phyloP scores from a whole-genome alignment of 2,113 vertebrate species.

The Scatophagus argus region DNA sequence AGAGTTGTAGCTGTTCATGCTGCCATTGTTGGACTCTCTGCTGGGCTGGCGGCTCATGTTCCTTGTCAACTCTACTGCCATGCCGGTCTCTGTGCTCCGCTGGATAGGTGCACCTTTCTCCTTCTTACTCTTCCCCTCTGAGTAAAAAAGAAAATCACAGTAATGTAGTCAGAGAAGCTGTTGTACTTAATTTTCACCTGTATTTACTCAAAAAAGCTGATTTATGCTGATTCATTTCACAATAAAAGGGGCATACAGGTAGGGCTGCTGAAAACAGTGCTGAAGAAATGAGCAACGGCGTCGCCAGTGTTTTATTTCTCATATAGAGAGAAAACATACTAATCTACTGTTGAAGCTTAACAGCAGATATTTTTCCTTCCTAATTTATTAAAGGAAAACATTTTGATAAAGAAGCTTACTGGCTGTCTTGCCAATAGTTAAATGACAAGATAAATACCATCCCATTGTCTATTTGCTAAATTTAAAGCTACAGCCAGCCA shows the following conservation, averaged over 20 bases:
- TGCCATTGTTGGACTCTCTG: constrained; percentile 97
- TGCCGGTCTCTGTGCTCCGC: constrained; percentile 96
- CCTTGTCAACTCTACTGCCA: constrained; percentile 94
- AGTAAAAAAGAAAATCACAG: constrained; percentile 7
- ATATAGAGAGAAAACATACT: not conserved
- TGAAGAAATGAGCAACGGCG: not conserved
- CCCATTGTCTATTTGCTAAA: too few relatives aligned
- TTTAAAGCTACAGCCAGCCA: too few relatives aligned
- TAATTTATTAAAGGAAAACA: not conserved
- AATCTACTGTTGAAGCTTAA: not conserved
- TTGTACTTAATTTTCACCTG: not conserved
- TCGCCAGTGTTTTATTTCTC: not conserved
- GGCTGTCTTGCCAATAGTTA: not conserved
- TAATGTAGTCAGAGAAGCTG: not conserved
- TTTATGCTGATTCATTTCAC: not conserved
- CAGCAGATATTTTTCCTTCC: not conserved
- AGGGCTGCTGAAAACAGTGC: too few relatives aligned
- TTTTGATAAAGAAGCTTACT: not conserved
- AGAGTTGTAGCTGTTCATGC: constrained; percentile 97
- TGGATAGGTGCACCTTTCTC: constrained; percentile 93
- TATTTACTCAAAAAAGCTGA: not conserved
- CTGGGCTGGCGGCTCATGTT: constrained; percentile 97
- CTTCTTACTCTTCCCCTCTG: constrained; percentile 95
- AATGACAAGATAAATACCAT: too few relatives aligned
- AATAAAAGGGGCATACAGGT: too few relatives aligned